Percentiles rank a stretch among this genome's conserved stretches.
Evolutionary conservation across 2,797 vertebrate species (phyloP).

Genomic region (Phalanger gymnotis): DNA sequence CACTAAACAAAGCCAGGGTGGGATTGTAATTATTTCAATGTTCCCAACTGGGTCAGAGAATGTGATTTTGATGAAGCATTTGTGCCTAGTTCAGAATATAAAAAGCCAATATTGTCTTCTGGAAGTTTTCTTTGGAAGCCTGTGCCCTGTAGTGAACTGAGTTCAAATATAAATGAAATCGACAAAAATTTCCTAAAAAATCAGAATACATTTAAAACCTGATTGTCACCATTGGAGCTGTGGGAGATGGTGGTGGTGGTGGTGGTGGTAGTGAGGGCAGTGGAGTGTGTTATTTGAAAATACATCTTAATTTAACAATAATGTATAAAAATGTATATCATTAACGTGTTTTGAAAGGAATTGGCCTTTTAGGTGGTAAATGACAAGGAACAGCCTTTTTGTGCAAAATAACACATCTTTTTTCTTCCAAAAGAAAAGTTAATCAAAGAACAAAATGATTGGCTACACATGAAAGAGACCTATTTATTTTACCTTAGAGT

Average conservation of each 20-base stretch:
- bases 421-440: not conserved
- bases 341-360: not conserved
- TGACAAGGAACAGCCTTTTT: not conserved
- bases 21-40: conserved; percentile 60
- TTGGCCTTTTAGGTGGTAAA: not conserved
- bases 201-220: conserved; percentile 18
- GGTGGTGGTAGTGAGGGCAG: not conserved
- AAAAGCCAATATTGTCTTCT: conserved; percentile 6
- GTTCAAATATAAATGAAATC: conserved; percentile 11
- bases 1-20: conserved; percentile 71
- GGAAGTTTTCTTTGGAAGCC: not conserved
- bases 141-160: conserved; percentile 22
- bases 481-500: not conserved
- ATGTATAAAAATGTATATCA: not conserved
- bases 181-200: not conserved
- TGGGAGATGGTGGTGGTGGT: not conserved
- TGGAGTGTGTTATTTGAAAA: conserved; percentile 18
- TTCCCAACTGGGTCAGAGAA: conserved; percentile 53
- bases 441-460: not conserved
- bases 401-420: not conserved
- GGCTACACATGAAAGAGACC: not conserved
- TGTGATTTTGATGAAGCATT: conserved; percentile 63
- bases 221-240: conserved; percentile 7
- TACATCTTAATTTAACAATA: conserved; percentile 37
- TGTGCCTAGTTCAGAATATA: conserved; percentile 49